These are phyloP conservation scores for Amphiura filiformis DNA, from an alignment of 35 echinoderm and acorn worm genomes.

Conservation along the genomic window DNA sequence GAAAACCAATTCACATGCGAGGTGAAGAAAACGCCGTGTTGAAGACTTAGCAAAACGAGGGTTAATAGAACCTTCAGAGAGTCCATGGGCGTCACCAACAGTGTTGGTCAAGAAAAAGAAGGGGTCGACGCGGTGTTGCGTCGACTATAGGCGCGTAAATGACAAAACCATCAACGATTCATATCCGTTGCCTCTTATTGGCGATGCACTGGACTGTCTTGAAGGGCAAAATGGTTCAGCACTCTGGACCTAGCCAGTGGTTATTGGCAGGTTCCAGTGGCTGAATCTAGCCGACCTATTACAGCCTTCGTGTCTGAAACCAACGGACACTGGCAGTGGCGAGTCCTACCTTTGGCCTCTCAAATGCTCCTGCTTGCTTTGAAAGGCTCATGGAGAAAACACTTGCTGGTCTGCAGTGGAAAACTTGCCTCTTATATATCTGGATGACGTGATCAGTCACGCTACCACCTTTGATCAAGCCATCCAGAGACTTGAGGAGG, in stretches of 20 bases:
- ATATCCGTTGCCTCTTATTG: slow-evolving; percentile 46
- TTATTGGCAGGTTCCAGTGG: slow-evolving; percentile 78
- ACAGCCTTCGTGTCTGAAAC: slow-evolving; percentile 58
- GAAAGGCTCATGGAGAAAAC: slow-evolving; percentile 55
- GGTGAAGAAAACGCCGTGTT: slow-evolving; percentile 34
- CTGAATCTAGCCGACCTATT: slow-evolving; percentile 28
- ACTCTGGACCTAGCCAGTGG: slow-evolving; percentile 72
- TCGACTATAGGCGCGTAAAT: slow-evolving; percentile 61
- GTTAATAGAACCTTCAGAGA: slow-evolving; percentile 36
- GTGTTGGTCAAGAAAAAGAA: slow-evolving; percentile 63
- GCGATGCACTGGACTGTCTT: slow-evolving; percentile 46
- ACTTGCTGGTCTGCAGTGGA: slow-evolving; percentile 54
- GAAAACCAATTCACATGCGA: slow-evolving; percentile 42
- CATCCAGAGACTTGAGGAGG: slow-evolving; percentile 21
- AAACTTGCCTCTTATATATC: slow-evolving; percentile 54
- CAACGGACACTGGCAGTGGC: slow-evolving; percentile 43
- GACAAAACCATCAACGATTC: slow-evolving; percentile 47
- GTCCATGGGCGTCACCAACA: slow-evolving; percentile 40
- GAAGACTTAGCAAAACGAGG: slow-evolving; percentile 36
- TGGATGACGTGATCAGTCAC: slow-evolving; percentile 67
- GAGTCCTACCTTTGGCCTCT: slow-evolving; percentile 61
- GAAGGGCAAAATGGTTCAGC: slow-evolving; percentile 58
- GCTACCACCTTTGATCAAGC: slow-evolving; percentile 8
- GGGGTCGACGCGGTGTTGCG: slow-evolving; percentile 41
- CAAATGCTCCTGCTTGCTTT: slow-evolving; percentile 53